Base-by-base conservation (phyloP, 2,888 invertebrate species). In the Teleogryllus oceanicus region DNA sequence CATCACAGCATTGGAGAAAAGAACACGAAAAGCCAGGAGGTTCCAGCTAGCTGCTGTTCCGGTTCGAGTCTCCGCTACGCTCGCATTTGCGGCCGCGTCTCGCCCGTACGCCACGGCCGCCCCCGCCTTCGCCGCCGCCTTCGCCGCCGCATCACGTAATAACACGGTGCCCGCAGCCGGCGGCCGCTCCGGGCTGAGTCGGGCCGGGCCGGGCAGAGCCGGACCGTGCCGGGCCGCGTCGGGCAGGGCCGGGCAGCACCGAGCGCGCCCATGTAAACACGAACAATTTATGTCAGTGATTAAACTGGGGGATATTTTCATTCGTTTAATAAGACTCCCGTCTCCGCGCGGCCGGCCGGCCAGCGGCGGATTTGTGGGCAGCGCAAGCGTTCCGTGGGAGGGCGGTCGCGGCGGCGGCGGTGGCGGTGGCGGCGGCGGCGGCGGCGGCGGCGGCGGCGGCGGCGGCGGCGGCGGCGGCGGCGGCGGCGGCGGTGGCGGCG, bases 261-360 rank as follows among this genome's bases (percentile, higher is more conserved):
- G 62, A 13, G 16, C 62, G 62, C 62, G 62, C 62, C 62, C 62
- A 62, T 62, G 16, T 62, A 62, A 62, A 62, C 62, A 62, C 62
- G 62, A 62, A 62, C 62, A 62, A 62, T 62, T 62, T 62, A 62
- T 62, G 62, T 62, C 62, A 62, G 62, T 62, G 62, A 62, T 62
- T 62, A 62, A 62, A 62, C 62, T 62, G n/a, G 62, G 62, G 62
- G 62, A 62, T 62, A 62, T 62, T 62, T 62, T 62, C 62, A 62
- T 62, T 62, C 62, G 62, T 62, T 62, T 62, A 62, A 62, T 62
- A 62, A 62, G 62, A 62, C 62, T 62, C 16, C 62, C 62, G 62
- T 62, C 62, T 62, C 62, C 62, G 62, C 62, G 62, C 11, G 62
- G 16, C 13, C 62, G 62, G 62, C 62, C n/a, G 62, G 16, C 13